Evolutionary conservation across 2,797 vertebrate genomes (phyloP).

Genomic region (Sebastes iracundus): DNA sequence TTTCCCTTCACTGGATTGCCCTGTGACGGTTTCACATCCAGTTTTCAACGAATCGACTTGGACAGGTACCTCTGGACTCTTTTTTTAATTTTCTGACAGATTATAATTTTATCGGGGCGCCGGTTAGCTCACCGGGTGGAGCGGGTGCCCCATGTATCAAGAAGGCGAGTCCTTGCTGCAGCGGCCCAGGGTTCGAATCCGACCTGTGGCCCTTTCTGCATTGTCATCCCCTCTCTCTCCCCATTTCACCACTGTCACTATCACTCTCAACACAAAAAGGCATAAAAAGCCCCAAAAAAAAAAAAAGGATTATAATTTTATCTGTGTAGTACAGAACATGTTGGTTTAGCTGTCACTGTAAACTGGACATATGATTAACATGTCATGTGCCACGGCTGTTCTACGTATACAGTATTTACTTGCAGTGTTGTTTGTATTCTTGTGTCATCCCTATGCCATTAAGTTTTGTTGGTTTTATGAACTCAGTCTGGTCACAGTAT

Average conservation of each 20-base stretch:
- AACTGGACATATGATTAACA: background rate
- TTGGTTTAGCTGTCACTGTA: background rate
- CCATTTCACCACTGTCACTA: no score
- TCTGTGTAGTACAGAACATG: background rate
- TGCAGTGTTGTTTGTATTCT: background rate
- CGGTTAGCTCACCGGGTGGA: no score
- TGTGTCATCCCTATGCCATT: background rate
- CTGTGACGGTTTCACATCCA: constrained; percentile 82
- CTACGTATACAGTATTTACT: background rate
- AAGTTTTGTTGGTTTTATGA: background rate
- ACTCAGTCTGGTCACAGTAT: background rate
- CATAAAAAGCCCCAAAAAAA: no score
- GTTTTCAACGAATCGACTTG: constrained; percentile 87
- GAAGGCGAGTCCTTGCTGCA: no score
- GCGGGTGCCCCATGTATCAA: no score
- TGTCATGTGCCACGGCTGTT: background rate
- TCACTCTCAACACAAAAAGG: no score
- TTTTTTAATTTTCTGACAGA: background rate
- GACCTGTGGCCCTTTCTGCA: no score
- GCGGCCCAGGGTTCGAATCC: no score
- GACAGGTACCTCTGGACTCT: constrained; percentile 83
- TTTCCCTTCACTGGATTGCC: constrained; percentile 80
- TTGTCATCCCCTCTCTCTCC: no score
- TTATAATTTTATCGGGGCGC: background rate
- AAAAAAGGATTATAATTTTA: background rate